Evolutionary conservation across 1,140 invertebrate genomes (phyloP).

Genomic region (Neotoxoptera formosana): DNA sequence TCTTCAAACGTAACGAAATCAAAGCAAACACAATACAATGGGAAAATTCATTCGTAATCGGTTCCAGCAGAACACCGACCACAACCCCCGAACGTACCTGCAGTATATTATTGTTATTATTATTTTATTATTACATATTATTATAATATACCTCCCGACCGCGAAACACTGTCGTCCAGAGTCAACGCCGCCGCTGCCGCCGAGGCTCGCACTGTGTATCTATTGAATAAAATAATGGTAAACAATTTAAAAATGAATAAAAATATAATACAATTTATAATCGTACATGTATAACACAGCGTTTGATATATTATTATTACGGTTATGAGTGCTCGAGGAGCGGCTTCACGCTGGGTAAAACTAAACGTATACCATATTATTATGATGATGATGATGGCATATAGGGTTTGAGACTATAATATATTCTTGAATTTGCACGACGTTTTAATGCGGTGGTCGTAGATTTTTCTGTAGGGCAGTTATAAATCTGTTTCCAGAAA

Average conservation of each 20-base stretch:
- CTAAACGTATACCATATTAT: no score
- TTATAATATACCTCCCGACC: not conserved
- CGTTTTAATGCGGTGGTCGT: no score
- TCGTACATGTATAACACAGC: not conserved
- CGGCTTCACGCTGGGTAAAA: conserved; percentile 44
- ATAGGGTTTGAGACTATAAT: no score
- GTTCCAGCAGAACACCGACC: not conserved
- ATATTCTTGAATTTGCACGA: no score
- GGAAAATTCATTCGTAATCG: conserved; percentile 40
- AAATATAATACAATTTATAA: not conserved
- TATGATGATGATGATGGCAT: no score
- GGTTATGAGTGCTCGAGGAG: not conserved
- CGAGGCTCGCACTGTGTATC: not conserved
- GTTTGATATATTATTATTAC: not conserved
- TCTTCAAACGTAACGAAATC: conserved; percentile 50
- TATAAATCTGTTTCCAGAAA: no score
- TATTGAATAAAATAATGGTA: no score
- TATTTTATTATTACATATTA: no score
- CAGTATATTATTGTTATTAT: no score
- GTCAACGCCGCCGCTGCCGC: no score
- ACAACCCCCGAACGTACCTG: not conserved
- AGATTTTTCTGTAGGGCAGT: no score
- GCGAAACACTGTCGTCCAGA: not conserved
- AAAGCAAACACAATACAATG: conserved; percentile 53
- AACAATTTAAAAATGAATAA: not conserved